These are phyloP conservation scores for Acronicta aceris DNA, from an alignment of 2,888 invertebrate genomes.

Conservation along the genomic window DNA sequence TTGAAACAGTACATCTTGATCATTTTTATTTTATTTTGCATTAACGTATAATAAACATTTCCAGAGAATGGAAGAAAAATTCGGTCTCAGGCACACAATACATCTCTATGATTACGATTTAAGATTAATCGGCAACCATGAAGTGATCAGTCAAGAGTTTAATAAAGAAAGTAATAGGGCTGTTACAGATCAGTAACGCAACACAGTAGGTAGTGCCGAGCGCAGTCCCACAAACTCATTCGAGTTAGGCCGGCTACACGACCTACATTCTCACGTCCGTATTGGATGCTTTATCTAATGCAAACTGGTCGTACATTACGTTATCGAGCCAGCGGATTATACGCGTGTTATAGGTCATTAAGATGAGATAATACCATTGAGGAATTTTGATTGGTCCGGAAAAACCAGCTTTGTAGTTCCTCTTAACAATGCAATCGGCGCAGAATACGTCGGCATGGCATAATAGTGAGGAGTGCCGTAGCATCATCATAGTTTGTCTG, in stretches of 20 bases:
- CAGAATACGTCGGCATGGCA: not conserved
- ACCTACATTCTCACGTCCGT: conserved; percentile 56
- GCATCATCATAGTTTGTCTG: no score
- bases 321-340: conserved; percentile 38
- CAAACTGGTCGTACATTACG: conserved; percentile 48
- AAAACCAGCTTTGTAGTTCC: not conserved
- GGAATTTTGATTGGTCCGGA: conserved; percentile 4
- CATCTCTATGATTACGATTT: not conserved
- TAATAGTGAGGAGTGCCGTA: not conserved
- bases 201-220: conserved; percentile 22
- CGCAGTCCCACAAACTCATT: conserved; percentile 35
- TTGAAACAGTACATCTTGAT: no score
- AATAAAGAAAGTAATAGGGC: conserved; percentile 41
- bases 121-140: conserved; percentile 2
- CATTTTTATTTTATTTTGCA: no score
- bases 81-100: not conserved
- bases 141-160: conserved; percentile 12
- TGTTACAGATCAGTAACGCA: conserved; percentile 33
- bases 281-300: conserved; percentile 53
- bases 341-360: conserved; percentile 38
- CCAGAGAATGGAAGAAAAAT: no score
- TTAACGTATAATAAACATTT: no score
- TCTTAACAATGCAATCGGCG: not conserved
- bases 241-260: conserved; percentile 49
- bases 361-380: conserved; percentile 5